Evolutionary conservation across 2,888 invertebrate genomes (phyloP).

Genomic region (Entomobrya multifasciata): DNA sequence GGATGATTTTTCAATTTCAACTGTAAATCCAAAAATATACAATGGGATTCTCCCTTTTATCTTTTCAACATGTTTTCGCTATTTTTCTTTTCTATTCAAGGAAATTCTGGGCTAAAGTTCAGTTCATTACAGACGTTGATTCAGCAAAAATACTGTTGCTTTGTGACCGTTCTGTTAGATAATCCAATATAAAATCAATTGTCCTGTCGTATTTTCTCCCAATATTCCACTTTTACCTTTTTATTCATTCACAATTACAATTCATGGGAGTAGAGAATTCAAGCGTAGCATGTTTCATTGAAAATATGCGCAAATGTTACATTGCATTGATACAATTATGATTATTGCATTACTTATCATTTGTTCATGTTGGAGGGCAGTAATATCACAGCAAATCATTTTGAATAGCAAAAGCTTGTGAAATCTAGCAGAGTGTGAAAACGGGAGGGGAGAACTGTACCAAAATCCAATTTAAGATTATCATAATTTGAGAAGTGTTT

Average conservation of each 20-base stretch:
- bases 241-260: constrained; percentile 9
- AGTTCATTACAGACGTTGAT: too few species aligned
- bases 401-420: too few species aligned
- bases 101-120: too few species aligned
- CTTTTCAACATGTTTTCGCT: neutral
- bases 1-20: neutral
- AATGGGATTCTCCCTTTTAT: constrained; percentile 10
- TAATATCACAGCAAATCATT: too few species aligned
- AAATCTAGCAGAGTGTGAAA: neutral
- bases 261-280: constrained; percentile 14
- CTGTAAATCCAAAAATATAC: neutral
- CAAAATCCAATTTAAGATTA: constrained; percentile 71
- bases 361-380: too few species aligned
- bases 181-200: constrained; percentile 42
- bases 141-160: neutral
- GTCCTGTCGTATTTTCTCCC: constrained; percentile 16
- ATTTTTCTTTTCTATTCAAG: neutral
- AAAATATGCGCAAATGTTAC: neutral
- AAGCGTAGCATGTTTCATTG: neutral
- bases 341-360: constrained; percentile 44
- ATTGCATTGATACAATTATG: constrained; percentile 32
- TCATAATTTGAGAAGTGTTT: constrained; percentile 59
- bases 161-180: neutral
- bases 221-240: neutral
- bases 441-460: constrained; percentile 8